A percentile compares a stretch with the other conserved stretches of the same genome.
These are phyloP conservation scores for Sus cebifrons DNA, from an alignment of 2,797 vertebrate genomes.

Conservation along the genomic window DNA sequence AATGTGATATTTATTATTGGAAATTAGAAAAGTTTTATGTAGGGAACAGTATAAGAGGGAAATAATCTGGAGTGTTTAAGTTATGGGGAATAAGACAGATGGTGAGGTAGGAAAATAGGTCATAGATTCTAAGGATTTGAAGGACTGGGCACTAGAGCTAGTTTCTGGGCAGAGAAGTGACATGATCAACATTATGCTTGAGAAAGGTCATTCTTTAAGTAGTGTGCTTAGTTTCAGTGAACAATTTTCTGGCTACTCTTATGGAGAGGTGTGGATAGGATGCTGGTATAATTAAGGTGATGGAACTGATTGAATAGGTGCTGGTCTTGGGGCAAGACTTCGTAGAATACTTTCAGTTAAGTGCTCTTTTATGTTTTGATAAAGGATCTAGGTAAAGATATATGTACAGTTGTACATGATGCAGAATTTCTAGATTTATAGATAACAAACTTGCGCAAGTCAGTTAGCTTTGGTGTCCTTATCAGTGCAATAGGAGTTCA, in stretches of 20 bases:
- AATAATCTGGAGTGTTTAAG: neutral
- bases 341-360: neutral
- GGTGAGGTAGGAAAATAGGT: neutral
- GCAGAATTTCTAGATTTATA: neutral
- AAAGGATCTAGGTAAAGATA: constrained; percentile 21
- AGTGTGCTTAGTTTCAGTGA: neutral
- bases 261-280: neutral
- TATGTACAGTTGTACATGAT: neutral
- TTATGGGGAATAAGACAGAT: neutral
- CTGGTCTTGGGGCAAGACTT: neutral
- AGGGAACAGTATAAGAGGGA: neutral
- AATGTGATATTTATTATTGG: neutral
- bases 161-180: constrained; percentile 40
- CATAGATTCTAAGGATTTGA: neutral
- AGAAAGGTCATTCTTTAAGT: neutral
- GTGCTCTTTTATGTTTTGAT: neutral
- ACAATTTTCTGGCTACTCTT: neutral
- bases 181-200: neutral
- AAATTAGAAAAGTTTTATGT: constrained; percentile 20
- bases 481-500: neutral
- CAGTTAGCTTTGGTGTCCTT: neutral
- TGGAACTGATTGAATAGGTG: neutral
- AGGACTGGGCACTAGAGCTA: neutral
- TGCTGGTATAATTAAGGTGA: neutral
- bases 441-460: neutral